Percentiles rank a stretch among this genome's conserved stretches.
These are phyloP conservation scores for Chelonus formosanus DNA, from an alignment of 2,888 invertebrate genomes.

Conservation along the genomic window DNA sequence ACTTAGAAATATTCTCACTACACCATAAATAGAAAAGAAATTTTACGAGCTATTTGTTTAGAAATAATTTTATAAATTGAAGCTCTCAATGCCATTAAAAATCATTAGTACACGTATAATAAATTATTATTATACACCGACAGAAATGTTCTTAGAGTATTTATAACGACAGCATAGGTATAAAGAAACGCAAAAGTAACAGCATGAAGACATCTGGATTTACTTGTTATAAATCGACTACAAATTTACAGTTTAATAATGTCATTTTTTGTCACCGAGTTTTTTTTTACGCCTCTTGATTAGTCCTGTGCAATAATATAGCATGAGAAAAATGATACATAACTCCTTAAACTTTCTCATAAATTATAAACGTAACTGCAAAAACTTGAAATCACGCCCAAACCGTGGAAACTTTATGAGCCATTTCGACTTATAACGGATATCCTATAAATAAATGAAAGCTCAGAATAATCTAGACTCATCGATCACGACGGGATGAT, in stretches of 20 bases:
- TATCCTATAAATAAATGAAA: neutral
- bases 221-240: constrained; percentile 1
- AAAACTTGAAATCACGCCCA: constrained; percentile 28
- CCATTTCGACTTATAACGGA: constrained; percentile 13
- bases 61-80: too few species aligned
- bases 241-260: constrained; percentile 14
- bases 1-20: too few species aligned
- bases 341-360: constrained; percentile 1
- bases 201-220: constrained; percentile 13
- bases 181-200: neutral
- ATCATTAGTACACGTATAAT: too few species aligned
- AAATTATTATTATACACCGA: neutral
- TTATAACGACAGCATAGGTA: neutral
- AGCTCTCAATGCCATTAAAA: too few species aligned
- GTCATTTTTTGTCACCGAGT: neutral
- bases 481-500: constrained; percentile 20
- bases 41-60: too few species aligned
- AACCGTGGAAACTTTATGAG: constrained; percentile 22
- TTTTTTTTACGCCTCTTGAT: constrained; percentile 7
- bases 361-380: constrained; percentile 25
- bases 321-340: neutral
- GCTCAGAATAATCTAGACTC: neutral
- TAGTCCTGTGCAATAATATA: neutral
- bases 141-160: constrained; percentile 1
- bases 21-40: too few species aligned